Percentiles rank a stretch among this genome's conserved stretches.
Conservation (phyloP, 2,113 vertebrate genomes). For the Eleginops maclovinus region DNA sequence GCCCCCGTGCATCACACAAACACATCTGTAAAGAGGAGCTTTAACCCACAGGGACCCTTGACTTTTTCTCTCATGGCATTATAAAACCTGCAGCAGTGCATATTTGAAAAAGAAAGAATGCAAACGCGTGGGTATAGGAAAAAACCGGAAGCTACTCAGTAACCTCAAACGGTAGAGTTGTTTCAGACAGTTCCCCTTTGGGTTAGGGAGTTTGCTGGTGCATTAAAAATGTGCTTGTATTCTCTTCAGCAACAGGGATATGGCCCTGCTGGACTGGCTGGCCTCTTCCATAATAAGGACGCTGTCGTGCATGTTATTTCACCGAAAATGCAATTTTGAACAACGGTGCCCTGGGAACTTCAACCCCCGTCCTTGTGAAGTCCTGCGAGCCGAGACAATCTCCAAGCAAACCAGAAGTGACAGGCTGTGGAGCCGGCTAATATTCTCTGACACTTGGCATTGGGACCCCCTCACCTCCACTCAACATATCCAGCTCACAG, state of each 20-base stretch:
- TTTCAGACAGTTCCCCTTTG: conserved; percentile 29
- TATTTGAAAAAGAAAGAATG: background rate
- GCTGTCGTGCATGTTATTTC: conserved; percentile 70
- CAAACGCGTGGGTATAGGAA: background rate
- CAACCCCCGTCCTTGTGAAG: conserved; percentile 25
- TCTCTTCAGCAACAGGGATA: conserved; percentile 22
- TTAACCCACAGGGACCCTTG: too few species aligned
- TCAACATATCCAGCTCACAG: conserved; percentile 66
- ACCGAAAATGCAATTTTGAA: conserved; percentile 76
- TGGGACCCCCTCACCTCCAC: conserved; percentile 79
- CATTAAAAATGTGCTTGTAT: conserved; percentile 52
- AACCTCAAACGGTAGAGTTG: background rate
- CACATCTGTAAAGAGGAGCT: background rate
- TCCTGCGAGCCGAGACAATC: conserved; percentile 47
- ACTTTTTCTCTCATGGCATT: background rate
- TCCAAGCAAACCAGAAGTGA: conserved; percentile 77
- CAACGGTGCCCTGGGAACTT: conserved; percentile 51
- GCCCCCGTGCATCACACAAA: background rate
- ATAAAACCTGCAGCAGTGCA: background rate
- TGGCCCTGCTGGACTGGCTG: conserved; percentile 31
- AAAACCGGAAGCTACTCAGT: background rate
- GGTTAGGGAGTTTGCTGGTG: conserved; percentile 21
- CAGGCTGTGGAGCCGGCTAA: conserved; percentile 75
- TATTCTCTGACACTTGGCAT: conserved; percentile 75
- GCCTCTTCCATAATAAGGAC: conserved; percentile 66